Base-by-base conservation (phyloP, 2,797 vertebrate genomes). In the Trichosurus vulpecula region DNA sequence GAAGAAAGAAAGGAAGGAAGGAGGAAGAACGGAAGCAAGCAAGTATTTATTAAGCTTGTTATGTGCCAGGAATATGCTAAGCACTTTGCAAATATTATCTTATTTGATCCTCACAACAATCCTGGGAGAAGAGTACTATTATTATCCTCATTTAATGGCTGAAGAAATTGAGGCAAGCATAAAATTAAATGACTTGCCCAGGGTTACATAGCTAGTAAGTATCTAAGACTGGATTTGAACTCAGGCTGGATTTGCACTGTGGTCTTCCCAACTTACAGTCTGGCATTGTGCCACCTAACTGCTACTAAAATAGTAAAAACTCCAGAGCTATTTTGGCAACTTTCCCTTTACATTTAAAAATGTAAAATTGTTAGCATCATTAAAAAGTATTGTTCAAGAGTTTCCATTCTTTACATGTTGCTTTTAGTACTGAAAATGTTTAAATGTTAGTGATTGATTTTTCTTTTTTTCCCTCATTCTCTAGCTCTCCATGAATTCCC, bases 401-500 rank as follows among this genome's bases (percentile, higher is more conserved):
- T 9, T 81, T 81, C 16, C 66, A 81, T 41, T 81, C 19, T 81
- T 81, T 81, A 25, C 0, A 25, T 81, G 6, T 81, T 47, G 41
- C 27, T 10, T 81, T 47, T 5, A 54, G 47, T 90, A 27, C 53
- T 91, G 55, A 89, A 90, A 53, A 94, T 27, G 53, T 89, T 27
- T 27, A 66, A 27, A 11, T 74, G 10, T 81, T 96, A 96, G 92
- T 97, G 94, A 97, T 57, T 66, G 81, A 54, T 0, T 96, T 91
- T 97, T 98, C 93, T 95, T 55, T 90, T 91, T 96, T 58, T 87
- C 91, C 98, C 98, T 91, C 98, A 94, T 98, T 96, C 97, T 96
- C 55, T 98, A 99, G 99, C 99, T 47, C 99, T 99, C 97, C 99
- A 99, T 52, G 99, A 99, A 98, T 99, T 99, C 97, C 99, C 99